Conservation (phyloP, 2,797 vertebrate genomes). For the Mus spretus region DNA sequence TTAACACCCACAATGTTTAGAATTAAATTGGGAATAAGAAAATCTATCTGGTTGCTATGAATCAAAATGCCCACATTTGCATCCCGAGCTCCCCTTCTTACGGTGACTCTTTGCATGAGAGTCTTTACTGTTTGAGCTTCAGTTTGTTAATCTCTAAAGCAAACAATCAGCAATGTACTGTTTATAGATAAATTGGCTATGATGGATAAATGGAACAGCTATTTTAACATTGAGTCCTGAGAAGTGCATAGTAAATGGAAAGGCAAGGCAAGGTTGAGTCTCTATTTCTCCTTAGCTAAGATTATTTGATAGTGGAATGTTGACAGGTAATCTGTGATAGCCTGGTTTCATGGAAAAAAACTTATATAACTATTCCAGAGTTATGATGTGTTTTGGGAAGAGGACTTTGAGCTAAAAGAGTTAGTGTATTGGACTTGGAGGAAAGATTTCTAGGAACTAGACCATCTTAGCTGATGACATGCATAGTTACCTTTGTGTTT, state of each 20-base stretch:
- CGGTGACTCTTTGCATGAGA: not conserved
- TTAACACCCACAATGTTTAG: not conserved
- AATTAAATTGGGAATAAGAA: constrained; percentile 36
- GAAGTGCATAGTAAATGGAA: not conserved
- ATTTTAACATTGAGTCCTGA: not conserved
- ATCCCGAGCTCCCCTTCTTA: not conserved
- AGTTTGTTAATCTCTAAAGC: not conserved
- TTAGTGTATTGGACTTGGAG: not conserved
- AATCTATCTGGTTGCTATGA: not conserved
- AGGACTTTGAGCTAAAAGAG: not conserved
- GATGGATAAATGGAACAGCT: not conserved
- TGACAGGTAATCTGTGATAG: not conserved
- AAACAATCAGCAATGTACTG: not conserved
- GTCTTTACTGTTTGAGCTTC: not conserved
- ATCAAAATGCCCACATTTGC: not conserved
- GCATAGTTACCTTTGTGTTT: not conserved
- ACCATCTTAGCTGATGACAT: constrained; percentile 7
- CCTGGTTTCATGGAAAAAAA: not conserved
- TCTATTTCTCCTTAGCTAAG: not conserved
- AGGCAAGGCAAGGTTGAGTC: not conserved
- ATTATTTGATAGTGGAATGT: not conserved
- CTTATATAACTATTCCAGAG: not conserved
- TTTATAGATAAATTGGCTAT: not conserved
- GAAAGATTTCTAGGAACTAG: constrained; percentile 7
- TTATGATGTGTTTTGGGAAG: not conserved